These are phyloP conservation scores for Odontesthes bonariensis DNA, from an alignment of 2,113 vertebrate genomes.

Conservation along the genomic window DNA sequence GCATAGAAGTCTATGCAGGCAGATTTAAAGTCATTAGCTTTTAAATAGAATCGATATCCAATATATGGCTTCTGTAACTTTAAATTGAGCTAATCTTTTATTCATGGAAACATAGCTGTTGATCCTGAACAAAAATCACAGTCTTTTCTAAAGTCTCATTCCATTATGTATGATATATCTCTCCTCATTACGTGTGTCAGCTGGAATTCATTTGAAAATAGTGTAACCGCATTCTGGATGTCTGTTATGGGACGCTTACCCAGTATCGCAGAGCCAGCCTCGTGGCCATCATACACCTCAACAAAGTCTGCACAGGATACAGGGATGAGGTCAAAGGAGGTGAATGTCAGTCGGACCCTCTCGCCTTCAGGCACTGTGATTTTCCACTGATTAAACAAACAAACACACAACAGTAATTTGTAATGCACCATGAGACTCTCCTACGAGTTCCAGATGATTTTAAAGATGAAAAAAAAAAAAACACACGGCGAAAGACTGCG, in stretches of 20 bases:
- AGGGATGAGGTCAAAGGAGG: constrained; percentile 79
- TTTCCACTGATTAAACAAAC: constrained; percentile 60
- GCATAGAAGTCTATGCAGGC: constrained; percentile 21
- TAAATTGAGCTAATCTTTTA: constrained; percentile 63
- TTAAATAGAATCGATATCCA: constrained; percentile 48
- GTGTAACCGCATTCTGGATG: too few relatives aligned
- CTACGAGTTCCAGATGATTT: neutral
- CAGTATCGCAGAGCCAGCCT: constrained; percentile 45
- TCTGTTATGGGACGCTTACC: constrained; percentile 55
- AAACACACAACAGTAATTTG: constrained; percentile 1
- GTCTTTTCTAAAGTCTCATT: constrained; percentile 13
- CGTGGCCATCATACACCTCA: constrained; percentile 78
- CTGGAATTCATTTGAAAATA: too few relatives aligned
- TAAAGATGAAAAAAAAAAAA: neutral
- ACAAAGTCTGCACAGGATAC: constrained; percentile 81
- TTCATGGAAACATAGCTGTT: constrained; percentile 36
- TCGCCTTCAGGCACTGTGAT: constrained; percentile 76
- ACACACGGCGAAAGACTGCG: neutral
- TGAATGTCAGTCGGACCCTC: constrained; percentile 77
- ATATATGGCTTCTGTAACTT: constrained; percentile 42
- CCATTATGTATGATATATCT: neutral
- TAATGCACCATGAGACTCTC: neutral
- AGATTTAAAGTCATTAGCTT: constrained; percentile 35
- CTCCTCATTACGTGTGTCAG: neutral
- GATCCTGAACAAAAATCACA: constrained; percentile 47